A percentile compares a stretch with the other conserved stretches of the same genome.
These are phyloP conservation scores for Cyclina sinensis DNA, from an alignment of 1,140 invertebrate species.

Conservation along the genomic window DNA sequence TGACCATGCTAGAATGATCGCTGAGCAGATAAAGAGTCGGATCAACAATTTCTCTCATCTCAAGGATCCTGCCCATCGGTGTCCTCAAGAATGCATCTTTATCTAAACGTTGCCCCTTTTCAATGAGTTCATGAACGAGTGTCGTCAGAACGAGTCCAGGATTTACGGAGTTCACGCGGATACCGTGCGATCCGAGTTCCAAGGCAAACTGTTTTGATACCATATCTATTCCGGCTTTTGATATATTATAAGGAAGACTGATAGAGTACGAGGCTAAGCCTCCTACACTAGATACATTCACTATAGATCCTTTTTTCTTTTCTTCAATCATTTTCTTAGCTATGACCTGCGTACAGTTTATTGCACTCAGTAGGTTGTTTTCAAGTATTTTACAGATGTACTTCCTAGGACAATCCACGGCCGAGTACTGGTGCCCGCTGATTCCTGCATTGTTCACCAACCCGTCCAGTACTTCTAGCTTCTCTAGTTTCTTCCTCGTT, in stretches of 20 bases:
- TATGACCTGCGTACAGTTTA: too few species aligned
- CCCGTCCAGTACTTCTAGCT: slow-evolving; percentile 89
- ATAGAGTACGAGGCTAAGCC: slow-evolving; percentile 90
- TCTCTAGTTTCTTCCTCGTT: slow-evolving; percentile 89
- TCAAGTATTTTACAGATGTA: slow-evolving; percentile 9
- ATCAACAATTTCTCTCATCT: slow-evolving; percentile 91
- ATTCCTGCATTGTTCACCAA: slow-evolving; percentile 92
- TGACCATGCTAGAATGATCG: slow-evolving; percentile 93
- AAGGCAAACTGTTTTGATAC: slow-evolving; percentile 91
- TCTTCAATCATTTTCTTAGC: slow-evolving; percentile 92
- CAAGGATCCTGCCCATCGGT: slow-evolving; percentile 89
- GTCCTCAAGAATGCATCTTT: slow-evolving; percentile 85
- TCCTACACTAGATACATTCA: slow-evolving; percentile 95
- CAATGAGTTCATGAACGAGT: neutral
- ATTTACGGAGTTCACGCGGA: slow-evolving; percentile 95
- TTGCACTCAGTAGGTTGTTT: slow-evolving; percentile 82
- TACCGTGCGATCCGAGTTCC: slow-evolving; percentile 94
- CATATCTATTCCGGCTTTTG: slow-evolving; percentile 88
- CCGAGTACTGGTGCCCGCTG: neutral
- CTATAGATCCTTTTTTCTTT: slow-evolving; percentile 91
- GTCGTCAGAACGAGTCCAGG: slow-evolving; percentile 93
- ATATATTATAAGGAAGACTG: slow-evolving; percentile 91
- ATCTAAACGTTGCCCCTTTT: neutral
- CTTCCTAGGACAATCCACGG: slow-evolving; percentile 20
- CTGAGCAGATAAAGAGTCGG: slow-evolving; percentile 93